Conservation (phyloP, 2,797 vertebrate genomes). For the Ficedula albicollis region DNA sequence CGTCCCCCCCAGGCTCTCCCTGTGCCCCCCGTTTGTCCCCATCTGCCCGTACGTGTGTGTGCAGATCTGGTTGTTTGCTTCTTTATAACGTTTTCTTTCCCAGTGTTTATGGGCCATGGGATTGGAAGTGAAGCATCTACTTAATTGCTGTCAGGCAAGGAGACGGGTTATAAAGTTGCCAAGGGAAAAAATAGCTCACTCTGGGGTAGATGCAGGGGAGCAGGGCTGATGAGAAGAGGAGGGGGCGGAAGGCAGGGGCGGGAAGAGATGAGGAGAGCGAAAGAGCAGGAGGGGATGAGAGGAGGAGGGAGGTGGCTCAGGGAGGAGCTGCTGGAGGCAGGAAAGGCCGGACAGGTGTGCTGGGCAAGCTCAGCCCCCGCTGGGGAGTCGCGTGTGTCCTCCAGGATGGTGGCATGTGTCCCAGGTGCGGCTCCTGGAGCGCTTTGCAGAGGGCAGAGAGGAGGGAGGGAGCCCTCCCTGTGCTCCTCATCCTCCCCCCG, state of each 20-base stretch:
- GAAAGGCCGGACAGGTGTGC: not conserved
- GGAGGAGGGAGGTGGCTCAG: not conserved
- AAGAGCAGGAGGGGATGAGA: not conserved
- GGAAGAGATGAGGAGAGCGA: not conserved
- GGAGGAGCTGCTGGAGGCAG: not conserved
- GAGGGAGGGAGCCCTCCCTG: not conserved
- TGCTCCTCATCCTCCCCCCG: not conserved
- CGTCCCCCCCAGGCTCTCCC: fast-evolving
- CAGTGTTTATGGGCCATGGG: constrained; percentile 39
- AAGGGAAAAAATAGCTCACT: constrained; percentile 48
- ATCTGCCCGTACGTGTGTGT: not conserved
- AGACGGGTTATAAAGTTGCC: constrained; percentile 59
- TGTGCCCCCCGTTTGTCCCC: fast-evolving
- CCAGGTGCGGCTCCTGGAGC: fast-evolving
- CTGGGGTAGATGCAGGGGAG: constrained; percentile 28
- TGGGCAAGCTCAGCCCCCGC: not conserved
- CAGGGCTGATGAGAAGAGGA: not conserved
- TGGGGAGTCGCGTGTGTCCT: not conserved
- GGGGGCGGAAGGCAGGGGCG: not conserved
- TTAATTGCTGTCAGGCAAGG: constrained; percentile 58
- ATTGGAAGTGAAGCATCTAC: constrained; percentile 49
- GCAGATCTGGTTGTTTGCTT: not conserved
- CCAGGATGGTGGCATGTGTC: fast-evolving
- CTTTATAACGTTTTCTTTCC: not conserved
- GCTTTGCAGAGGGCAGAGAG: fast-evolving